These are phyloP conservation scores for Chrosomus eos DNA, from an alignment of 2,797 vertebrate genomes.

Conservation along the genomic window DNA sequence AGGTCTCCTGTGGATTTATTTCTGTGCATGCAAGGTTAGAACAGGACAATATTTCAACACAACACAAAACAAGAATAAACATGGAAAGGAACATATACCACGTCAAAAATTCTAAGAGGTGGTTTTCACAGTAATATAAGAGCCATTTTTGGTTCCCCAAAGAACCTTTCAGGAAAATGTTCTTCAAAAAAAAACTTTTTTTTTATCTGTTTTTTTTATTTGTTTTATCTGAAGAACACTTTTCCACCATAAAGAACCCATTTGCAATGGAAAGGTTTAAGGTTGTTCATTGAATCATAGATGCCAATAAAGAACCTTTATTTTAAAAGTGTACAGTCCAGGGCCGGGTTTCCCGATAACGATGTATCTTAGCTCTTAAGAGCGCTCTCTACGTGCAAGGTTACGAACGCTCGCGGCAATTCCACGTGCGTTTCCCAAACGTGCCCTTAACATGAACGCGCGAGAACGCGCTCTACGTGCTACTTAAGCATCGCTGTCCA, in stretches of 20 bases:
- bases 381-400: too few species aligned
- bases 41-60: background rate
- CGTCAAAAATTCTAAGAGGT: background rate
- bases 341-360: too few species aligned
- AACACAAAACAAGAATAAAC: slow-evolving; percentile 10
- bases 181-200: background rate
- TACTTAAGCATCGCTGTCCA: too few species aligned
- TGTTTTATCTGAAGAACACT: background rate
- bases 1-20: slow-evolving; percentile 15
- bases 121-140: background rate
- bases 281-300: background rate
- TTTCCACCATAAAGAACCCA: background rate
- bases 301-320: background rate
- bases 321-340: background rate
- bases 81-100: background rate
- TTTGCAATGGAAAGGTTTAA: background rate
- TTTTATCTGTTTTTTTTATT: too few species aligned
- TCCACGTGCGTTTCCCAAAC: too few species aligned
- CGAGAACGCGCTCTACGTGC: too few species aligned
- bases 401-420: too few species aligned
- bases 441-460: too few species aligned
- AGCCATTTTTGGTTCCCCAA: background rate
- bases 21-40: background rate
- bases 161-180: background rate
- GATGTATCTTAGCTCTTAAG: too few species aligned